A percentile compares a stretch with the other conserved stretches of the same genome.
Conservation (phyloP, 1,140 invertebrate species). For the Nephotettix cincticeps region DNA sequence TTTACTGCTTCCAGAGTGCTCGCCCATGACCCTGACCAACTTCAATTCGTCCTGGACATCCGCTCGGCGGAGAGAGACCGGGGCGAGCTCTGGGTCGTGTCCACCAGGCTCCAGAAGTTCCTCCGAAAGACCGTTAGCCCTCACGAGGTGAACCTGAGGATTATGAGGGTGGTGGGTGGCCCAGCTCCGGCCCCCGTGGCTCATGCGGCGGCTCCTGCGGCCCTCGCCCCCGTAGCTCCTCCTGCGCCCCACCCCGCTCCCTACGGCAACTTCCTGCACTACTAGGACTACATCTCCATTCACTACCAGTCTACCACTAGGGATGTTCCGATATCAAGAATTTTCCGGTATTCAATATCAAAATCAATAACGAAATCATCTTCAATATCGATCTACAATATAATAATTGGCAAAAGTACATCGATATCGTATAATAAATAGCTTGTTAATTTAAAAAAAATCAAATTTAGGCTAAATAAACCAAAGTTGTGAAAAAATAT, state of each 20-base stretch:
- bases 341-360: no score
- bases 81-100: constrained; percentile 65
- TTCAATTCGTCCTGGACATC: constrained; percentile 75
- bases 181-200: not conserved
- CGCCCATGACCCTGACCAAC: constrained; percentile 62
- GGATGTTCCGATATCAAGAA: no score
- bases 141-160: constrained; percentile 61
- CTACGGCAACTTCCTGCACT: not conserved
- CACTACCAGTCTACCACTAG: no score
- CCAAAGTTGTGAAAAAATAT: no score
- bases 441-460: no score
- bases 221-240: not conserved
- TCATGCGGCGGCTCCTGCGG: constrained; percentile 6
- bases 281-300: no score
- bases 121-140: constrained; percentile 61
- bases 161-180: constrained; percentile 52
- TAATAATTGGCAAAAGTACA: no score
- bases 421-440: no score
- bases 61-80: constrained; percentile 61
- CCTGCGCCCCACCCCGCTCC: not conserved
- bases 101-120: constrained; percentile 74
- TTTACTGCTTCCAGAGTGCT: constrained; percentile 55
- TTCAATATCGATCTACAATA: no score
- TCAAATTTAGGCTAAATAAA: no score
- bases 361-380: no score